Evolutionary conservation across 2,888 invertebrate species (phyloP), one percentile per base, ranked within the genome.

Genomic region (Nomada fabriciana): DNA sequence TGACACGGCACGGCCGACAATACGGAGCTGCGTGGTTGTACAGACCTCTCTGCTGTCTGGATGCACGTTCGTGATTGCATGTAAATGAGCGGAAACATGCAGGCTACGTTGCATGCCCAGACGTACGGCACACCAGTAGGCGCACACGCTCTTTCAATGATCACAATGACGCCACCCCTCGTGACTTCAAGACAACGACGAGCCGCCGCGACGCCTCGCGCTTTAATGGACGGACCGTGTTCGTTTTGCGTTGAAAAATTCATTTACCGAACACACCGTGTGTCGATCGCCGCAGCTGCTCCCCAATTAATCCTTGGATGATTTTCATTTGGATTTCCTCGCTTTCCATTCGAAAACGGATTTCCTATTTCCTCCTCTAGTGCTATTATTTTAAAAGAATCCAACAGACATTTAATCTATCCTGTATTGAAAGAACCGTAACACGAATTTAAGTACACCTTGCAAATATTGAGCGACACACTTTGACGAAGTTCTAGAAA

Each of bases 11-110:
- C 43, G 42, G 65, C 29, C 73, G 73, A 83, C 86, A 65, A 80
- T 79, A 52, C 63, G 43, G 23, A n/a, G 36, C 52, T 53, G 78
- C 47, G 73, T 65, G 76, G 59, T 69, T 61, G 61, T 61, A 64
- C 68, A 71, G 59, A 64, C 52, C 52, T 71, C 68, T 57, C 68
- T 53, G 64, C 68, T 64, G 80, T 78, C 80, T 86, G 86, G 77
- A 76, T 83, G 75, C 83, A 86, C 80, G 76, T 86, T 82, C 81
- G 79, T 83, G 88, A 87, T 87, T 83, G 86, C 79, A 88, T 83
- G 80, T 86, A 88, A 87, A 88, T 81, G 88, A 88, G 79, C 79
- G 83, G 86, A 86, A 88, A 81, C 88, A 67, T 76, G 86, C 81
- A 83, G 76, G 86, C 79, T 74, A 83, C 79, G 68, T 77, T 83